These are phyloP conservation scores for Oreochromis grahami DNA, from an alignment of 2,797 vertebrate species.

Conservation along the genomic window DNA sequence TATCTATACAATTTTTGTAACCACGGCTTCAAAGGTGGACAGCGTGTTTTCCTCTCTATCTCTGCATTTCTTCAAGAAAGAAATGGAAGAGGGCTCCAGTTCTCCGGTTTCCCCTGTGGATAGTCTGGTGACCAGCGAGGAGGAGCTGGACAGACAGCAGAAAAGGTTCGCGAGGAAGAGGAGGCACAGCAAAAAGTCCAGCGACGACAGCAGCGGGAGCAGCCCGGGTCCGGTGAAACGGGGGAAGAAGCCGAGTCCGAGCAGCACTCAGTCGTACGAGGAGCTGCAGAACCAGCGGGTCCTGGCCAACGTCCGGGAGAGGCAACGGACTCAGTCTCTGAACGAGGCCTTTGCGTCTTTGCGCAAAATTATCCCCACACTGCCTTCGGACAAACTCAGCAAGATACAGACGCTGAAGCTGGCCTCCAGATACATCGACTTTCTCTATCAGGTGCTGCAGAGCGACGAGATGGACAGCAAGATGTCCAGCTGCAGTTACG, in stretches of 20 bases:
- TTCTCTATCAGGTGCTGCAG: slow-evolving; percentile 84
- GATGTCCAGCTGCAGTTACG: slow-evolving; percentile 86
- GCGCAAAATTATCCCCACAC: slow-evolving; percentile 83
- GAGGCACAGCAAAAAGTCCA: slow-evolving; percentile 77
- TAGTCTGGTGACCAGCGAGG: slow-evolving; percentile 82
- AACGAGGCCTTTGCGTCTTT: slow-evolving; percentile 83
- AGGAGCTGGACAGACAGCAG: slow-evolving; percentile 80
- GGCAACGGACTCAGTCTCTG: slow-evolving; percentile 82
- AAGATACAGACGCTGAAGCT: slow-evolving; percentile 85
- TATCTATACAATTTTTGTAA: slow-evolving; percentile 48
- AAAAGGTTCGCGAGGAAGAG: slow-evolving; percentile 74
- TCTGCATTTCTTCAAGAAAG: slow-evolving; percentile 78
- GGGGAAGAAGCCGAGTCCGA: slow-evolving; percentile 76
- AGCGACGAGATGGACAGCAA: slow-evolving; percentile 87
- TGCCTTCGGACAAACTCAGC: slow-evolving; percentile 84
- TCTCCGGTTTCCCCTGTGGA: slow-evolving; percentile 81
- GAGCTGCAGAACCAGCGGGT: slow-evolving; percentile 85
- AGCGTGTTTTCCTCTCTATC: slow-evolving; percentile 68
- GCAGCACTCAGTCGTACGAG: slow-evolving; percentile 79
- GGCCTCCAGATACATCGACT: slow-evolving; percentile 84
- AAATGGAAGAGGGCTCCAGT: slow-evolving; percentile 83
- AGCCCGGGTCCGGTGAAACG: slow-evolving; percentile 75
- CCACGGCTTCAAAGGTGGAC: slow-evolving; percentile 77
- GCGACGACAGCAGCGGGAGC: slow-evolving; percentile 76
- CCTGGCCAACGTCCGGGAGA: slow-evolving; percentile 81